A percentile compares a stretch with the other conserved stretches of the same genome.
These are phyloP conservation scores for Volucella zonaria DNA, from an alignment of 2,888 invertebrate species.

Conservation along the genomic window DNA sequence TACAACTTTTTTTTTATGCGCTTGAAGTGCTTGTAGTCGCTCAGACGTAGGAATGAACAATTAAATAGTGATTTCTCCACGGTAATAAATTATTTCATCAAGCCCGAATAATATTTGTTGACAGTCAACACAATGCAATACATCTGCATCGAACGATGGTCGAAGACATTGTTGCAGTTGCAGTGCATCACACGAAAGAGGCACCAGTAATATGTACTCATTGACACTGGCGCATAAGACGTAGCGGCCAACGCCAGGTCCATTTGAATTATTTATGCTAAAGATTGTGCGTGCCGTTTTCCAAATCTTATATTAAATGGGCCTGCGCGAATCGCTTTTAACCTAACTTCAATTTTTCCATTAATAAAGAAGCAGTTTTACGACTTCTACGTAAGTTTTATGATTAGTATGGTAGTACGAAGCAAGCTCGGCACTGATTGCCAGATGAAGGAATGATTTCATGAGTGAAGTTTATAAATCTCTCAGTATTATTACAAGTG, in stretches of 20 bases:
- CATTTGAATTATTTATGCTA: conserved; percentile 73
- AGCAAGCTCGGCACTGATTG: conserved; percentile 48
- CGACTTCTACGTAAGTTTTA: conserved; percentile 73
- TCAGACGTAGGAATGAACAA: conserved; percentile 69
- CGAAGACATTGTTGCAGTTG: conserved; percentile 42
- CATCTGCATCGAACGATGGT: not conserved
- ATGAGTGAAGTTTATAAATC: conserved; percentile 74
- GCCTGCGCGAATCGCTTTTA: conserved; percentile 73
- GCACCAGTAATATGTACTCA: conserved; percentile 31
- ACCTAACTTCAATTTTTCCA: conserved; percentile 74
- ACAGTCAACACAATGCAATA: conserved; percentile 56
- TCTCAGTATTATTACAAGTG: conserved; percentile 60
- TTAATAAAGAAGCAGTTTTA: conserved; percentile 74
- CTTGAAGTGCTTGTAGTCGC: conserved; percentile 1
- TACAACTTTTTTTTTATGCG: conserved; percentile 12
- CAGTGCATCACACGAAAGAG: conserved; percentile 47
- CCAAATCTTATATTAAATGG: conserved; percentile 73
- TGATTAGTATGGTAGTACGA: conserved; percentile 64
- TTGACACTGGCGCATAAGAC: conserved; percentile 67
- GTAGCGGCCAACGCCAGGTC: conserved; percentile 69
- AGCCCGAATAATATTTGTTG: conserved; percentile 72
- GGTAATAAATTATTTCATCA: conserved; percentile 74
- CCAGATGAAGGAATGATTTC: conserved; percentile 71
- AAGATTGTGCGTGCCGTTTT: conserved; percentile 74
- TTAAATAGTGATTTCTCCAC: conserved; percentile 71